Evolutionary conservation across 1,140 invertebrate species (phyloP).

Genomic region (Schlechtendalia chinensis): DNA sequence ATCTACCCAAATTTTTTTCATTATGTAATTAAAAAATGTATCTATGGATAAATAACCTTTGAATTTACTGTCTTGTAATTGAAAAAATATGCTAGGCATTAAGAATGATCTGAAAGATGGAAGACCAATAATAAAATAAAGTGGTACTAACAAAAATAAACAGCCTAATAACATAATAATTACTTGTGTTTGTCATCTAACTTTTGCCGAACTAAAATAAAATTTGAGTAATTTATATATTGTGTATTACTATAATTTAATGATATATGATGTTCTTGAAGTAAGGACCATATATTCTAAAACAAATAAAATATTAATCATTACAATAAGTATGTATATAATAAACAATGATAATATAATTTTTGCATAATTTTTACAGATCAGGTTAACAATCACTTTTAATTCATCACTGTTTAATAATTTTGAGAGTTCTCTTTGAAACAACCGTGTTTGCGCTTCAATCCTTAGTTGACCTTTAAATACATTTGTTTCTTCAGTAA

Average conservation of each 20-base stretch:
- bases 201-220: conserved; percentile 12
- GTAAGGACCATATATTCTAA: conserved; percentile 23
- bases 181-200: conserved; percentile 33
- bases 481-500: conserved; percentile 9
- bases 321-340: too few relatives aligned
- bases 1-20: conserved; percentile 90
- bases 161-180: not conserved
- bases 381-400: not conserved
- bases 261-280: conserved; percentile 17
- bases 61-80: conserved; percentile 78
- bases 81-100: conserved; percentile 80
- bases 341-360: not conserved
- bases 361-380: not conserved
- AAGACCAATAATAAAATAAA: not conserved
- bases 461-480: conserved; percentile 11
- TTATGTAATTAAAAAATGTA: conserved; percentile 91
- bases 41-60: conserved; percentile 78
- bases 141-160: too few relatives aligned
- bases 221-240: conserved; percentile 31
- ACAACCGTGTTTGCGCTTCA: not conserved
- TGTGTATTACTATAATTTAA: not conserved
- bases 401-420: conserved; percentile 28
- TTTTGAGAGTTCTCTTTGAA: conserved; percentile 12
- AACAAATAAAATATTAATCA: conserved; percentile 7
- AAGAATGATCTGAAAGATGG: conserved; percentile 67